These are phyloP conservation scores for Oxytorus armatus DNA, from an alignment of 2,888 invertebrate species.

Conservation along the genomic window DNA sequence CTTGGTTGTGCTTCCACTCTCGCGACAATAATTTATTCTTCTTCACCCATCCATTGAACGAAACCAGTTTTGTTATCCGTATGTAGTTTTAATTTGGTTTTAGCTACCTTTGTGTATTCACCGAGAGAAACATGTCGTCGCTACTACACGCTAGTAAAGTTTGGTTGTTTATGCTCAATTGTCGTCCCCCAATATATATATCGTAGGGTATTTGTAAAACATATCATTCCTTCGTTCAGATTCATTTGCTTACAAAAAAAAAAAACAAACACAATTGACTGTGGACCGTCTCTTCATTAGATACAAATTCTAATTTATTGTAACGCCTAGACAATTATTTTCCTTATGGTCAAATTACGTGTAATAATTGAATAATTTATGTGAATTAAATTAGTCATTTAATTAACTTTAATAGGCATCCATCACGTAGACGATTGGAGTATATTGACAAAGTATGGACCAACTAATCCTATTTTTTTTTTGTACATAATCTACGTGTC, in stretches of 20 bases:
- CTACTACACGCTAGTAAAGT: not conserved
- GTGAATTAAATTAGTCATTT: slow-evolving; percentile 4
- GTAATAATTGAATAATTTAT: slow-evolving; percentile 7
- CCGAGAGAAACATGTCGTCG: slow-evolving; percentile 24
- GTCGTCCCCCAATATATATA: not conserved
- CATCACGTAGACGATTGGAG: slow-evolving; percentile 22
- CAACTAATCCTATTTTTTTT: slow-evolving; percentile 55
- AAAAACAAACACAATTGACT: slow-evolving; percentile 14
- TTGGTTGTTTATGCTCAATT: slow-evolving; percentile 33
- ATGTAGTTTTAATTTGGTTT: slow-evolving; percentile 42
- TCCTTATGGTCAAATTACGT: slow-evolving; percentile 15
- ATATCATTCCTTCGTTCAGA: slow-evolving; percentile 28
- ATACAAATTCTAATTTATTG: slow-evolving; percentile 60
- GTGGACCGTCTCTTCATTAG: slow-evolving; percentile 7
- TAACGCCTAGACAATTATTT: slow-evolving; percentile 33
- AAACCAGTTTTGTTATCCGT: slow-evolving; percentile 55
- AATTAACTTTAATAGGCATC: too few relatives aligned
- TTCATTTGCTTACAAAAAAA: slow-evolving; percentile 1
- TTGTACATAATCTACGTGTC: slow-evolving; percentile 55
- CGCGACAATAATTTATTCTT: slow-evolving; percentile 52
- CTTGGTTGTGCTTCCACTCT: slow-evolving; percentile 70
- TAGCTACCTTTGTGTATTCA: slow-evolving; percentile 29
- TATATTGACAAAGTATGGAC: slow-evolving; percentile 58
- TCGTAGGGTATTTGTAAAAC: not conserved
- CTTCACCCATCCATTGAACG: slow-evolving; percentile 34